Percentiles rank a stretch among this genome's conserved stretches.
Evolutionary conservation across 2,888 invertebrate species (phyloP).

Genomic region (Lordiphosa andalusiaca): DNA sequence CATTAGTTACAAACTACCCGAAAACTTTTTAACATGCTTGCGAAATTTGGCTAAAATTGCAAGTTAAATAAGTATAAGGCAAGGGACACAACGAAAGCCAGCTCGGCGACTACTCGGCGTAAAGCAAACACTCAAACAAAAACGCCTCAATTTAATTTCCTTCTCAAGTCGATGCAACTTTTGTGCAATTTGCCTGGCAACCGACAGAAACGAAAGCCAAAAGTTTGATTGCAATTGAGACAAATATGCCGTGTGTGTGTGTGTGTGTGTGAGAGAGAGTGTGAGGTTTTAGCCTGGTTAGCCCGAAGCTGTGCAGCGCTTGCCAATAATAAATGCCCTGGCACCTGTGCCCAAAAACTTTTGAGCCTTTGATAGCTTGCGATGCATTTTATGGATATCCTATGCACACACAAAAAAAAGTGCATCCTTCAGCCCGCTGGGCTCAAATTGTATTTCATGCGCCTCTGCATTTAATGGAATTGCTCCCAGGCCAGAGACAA

Average conservation of each 20-base stretch:
- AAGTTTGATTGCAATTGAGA: conserved; percentile 69
- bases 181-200: conserved; percentile 61
- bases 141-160: conserved; percentile 72
- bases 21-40: conserved; percentile 57
- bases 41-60: conserved; percentile 37
- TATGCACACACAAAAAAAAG: conserved; percentile 18
- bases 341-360: conserved; percentile 58
- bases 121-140: conserved; percentile 37
- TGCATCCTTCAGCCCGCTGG: conserved; percentile 8
- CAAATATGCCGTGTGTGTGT: conserved; percentile 40
- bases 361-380: conserved; percentile 59
- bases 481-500: conserved; percentile 32
- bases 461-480: conserved; percentile 72
- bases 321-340: conserved; percentile 59
- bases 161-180: conserved; percentile 70
- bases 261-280: neutral
- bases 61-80: conserved; percentile 50
- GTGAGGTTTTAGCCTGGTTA: neutral
- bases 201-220: conserved; percentile 42
- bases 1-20: conserved; percentile 34
- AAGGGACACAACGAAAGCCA: conserved; percentile 18
- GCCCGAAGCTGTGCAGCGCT: conserved; percentile 28
- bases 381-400: conserved; percentile 68
- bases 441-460: conserved; percentile 62
- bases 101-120: conserved; percentile 9